Evolutionary conservation across 2,797 vertebrate genomes (phyloP), one percentile per base, ranked within the genome.

Genomic region (Saxicola maurus): DNA sequence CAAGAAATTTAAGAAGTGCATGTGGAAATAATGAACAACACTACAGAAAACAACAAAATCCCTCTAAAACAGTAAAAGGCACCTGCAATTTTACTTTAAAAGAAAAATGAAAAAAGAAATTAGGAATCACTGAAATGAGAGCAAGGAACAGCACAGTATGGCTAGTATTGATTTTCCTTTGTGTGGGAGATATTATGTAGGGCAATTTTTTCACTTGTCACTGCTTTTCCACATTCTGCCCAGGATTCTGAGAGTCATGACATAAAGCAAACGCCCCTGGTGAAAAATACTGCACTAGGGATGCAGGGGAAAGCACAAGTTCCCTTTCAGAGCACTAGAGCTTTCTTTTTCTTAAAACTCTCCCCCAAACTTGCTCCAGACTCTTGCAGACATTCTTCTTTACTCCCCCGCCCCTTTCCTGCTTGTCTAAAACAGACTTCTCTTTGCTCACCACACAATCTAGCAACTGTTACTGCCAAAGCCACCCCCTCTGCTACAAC

Each of bases 381-480:
- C 67, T 81, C 33, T 42, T 37, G 21, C 55, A 83, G 48, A 94
- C 89, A 93, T 92, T 94, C 94, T 91, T 91, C 71, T 76, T 76
- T 59, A 82, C 80, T 87, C 82, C 85, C 46, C 81, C 73, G 0
- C 43, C 74, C 52, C 91, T 55, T 94, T 94, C 90, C 94, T 91
- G 90, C 92, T 74, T 35, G 56, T 60, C 64, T 89, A 59, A 51
- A 64, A 77, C 87, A 93, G 87, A 60, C 53, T 79, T 80, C 75
- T 91, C 75, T 94, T 87, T 93, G 87, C 91, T 90, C 53, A 59
- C 75, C 69, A 89, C 82, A 94, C 94, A 94, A 90, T 94, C 89
- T 89, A 93, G 82, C 92, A 87, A 93, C 89, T 94, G 93, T 94
- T 89, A 62, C 48, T 81, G 87, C 85, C 90, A 94, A 86, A 91